Percentiles rank a stretch among this genome's conserved stretches.
phyloP scores from a whole-genome alignment of 2,888 invertebrate species.

The Cetonia aurata region DNA sequence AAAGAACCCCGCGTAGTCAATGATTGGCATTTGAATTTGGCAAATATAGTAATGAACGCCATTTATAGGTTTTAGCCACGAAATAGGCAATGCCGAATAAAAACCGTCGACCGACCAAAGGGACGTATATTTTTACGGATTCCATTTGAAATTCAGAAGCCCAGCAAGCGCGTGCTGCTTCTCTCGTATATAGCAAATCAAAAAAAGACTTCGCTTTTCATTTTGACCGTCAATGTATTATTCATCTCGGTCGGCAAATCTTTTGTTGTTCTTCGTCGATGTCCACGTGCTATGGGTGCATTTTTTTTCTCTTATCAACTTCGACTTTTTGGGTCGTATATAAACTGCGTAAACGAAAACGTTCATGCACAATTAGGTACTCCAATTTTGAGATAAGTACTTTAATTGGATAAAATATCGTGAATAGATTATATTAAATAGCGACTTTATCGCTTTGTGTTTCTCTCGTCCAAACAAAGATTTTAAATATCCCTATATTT shows the following conservation, averaged over 20 bases:
- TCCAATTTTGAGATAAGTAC: too few relatives aligned
- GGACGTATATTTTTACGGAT: slow-evolving; percentile 53
- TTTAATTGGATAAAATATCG: neutral
- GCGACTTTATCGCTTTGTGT: too few relatives aligned
- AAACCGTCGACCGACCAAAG: slow-evolving; percentile 49
- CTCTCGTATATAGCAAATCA: slow-evolving; percentile 47
- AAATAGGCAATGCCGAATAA: slow-evolving; percentile 53
- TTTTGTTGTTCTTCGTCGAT: slow-evolving; percentile 32
- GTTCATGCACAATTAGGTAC: too few relatives aligned
- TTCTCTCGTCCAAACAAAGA: too few relatives aligned
- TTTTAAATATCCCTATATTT: too few relatives aligned
- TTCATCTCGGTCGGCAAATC: slow-evolving; percentile 55
- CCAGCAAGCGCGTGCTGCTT: slow-evolving; percentile 53
- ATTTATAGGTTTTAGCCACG: slow-evolving; percentile 59
- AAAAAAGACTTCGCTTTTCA: slow-evolving; percentile 59
- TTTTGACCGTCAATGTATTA: slow-evolving; percentile 56
- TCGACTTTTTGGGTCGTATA: too few relatives aligned
- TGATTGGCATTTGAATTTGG: slow-evolving; percentile 62
- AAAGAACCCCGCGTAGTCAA: slow-evolving; percentile 45
- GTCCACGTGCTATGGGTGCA: slow-evolving; percentile 43
- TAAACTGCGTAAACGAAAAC: too few relatives aligned
- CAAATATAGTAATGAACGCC: slow-evolving; percentile 59
- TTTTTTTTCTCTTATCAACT: slow-evolving; percentile 21
- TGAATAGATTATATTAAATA: too few relatives aligned
- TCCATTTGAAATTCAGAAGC: slow-evolving; percentile 54